Percentiles rank a stretch among this genome's conserved stretches.
These are phyloP conservation scores for Drosophila sucinea DNA, from an alignment of 1,140 invertebrate species.

Conservation along the genomic window DNA sequence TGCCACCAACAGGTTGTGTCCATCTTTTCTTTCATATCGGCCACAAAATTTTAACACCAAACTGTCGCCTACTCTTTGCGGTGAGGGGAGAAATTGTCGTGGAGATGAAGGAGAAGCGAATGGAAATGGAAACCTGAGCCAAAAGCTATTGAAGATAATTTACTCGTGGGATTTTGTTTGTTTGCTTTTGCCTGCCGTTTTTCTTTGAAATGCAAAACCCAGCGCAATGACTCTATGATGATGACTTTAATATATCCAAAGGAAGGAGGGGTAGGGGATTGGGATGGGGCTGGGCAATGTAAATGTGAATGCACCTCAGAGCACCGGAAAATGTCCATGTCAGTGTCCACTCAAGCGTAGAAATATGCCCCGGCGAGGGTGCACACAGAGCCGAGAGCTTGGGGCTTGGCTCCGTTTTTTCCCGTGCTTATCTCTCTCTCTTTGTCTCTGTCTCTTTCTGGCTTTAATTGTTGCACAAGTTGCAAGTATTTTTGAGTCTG, in stretches of 20 bases:
- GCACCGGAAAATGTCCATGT: constrained; percentile 68
- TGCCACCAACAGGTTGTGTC: constrained; percentile 48
- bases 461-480: constrained; percentile 21
- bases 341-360: constrained; percentile 69
- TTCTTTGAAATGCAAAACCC: constrained; percentile 56
- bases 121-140: constrained; percentile 56
- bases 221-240: constrained; percentile 67
- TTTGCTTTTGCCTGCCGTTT: constrained; percentile 35
- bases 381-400: not conserved
- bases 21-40: constrained; percentile 26
- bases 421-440: not conserved
- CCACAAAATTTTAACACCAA: not conserved
- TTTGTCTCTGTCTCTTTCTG: constrained; percentile 7
- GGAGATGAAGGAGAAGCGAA: not conserved
- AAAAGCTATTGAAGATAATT: constrained; percentile 67
- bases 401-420: constrained; percentile 2
- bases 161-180: constrained; percentile 67
- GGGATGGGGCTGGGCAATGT: constrained; percentile 26
- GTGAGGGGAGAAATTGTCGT: constrained; percentile 47
- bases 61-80: not conserved
- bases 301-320: constrained; percentile 44
- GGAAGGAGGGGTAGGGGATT: not conserved
- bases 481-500: constrained; percentile 28
- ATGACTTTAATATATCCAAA: constrained; percentile 49
- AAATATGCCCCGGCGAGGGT: constrained; percentile 25